Evolutionary conservation across 2,113 vertebrate species (phyloP).

Genomic region (Oreamnos americanus): DNA sequence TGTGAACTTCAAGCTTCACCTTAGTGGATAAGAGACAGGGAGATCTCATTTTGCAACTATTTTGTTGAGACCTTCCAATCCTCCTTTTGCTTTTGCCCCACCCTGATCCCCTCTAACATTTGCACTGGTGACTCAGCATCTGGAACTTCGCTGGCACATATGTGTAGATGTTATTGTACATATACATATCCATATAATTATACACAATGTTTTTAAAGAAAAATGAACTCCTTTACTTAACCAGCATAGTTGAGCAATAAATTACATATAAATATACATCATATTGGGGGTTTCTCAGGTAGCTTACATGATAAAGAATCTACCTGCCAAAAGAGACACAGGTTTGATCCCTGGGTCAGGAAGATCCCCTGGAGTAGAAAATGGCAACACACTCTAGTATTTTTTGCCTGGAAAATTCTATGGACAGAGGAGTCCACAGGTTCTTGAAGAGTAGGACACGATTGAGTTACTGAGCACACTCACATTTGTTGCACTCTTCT

Average conservation of each 20-base stretch:
- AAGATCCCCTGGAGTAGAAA: not conserved
- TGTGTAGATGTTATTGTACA: not conserved
- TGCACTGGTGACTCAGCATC: not conserved
- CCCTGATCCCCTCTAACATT: not conserved
- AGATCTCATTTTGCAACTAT: not conserved
- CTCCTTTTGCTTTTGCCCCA: not conserved
- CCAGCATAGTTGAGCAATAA: not conserved
- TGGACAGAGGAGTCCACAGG: not conserved
- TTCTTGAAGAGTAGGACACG: rapidly evolving
- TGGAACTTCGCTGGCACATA: not conserved
- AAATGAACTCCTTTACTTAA: not conserved
- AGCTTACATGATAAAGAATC: not conserved
- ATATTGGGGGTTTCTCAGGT: not conserved
- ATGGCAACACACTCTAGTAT: not conserved
- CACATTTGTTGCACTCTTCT: not conserved
- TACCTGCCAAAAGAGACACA: not conserved
- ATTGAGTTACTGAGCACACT: not conserved
- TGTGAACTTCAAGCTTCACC: not conserved
- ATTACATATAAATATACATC: not conserved
- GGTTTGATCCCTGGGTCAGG: not conserved
- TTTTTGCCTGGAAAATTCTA: not conserved
- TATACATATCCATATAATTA: not conserved
- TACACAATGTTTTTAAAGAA: not conserved
- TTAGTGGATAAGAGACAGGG: not conserved
- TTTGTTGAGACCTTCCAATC: not conserved